These are phyloP conservation scores for Nipponia nippon DNA, from an alignment of 2,113 vertebrate species.

Conservation along the genomic window DNA sequence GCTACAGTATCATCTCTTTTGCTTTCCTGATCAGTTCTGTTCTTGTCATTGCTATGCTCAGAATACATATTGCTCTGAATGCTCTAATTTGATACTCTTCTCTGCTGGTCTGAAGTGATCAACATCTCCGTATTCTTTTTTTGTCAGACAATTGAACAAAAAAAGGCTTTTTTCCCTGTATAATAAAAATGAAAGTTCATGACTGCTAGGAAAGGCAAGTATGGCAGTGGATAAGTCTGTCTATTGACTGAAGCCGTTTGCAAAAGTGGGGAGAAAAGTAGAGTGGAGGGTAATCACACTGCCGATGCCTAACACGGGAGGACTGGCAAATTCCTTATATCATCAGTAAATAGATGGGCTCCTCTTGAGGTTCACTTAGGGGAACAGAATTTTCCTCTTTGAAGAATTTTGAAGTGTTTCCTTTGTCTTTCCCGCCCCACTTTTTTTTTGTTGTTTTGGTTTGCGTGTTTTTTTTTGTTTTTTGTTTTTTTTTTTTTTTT, in stretches of 20 bases:
- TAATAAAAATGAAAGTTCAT: not conserved
- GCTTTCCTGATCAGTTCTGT: not conserved
- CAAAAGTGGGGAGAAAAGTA: not conserved
- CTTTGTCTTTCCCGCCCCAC: not conserved
- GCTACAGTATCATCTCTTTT: not conserved
- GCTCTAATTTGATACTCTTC: not conserved
- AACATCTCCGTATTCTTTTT: not conserved
- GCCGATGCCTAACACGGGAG: not conserved
- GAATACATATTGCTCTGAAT: not conserved
- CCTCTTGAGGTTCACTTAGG: not conserved
- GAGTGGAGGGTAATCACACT: not conserved
- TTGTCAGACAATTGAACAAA: not conserved
- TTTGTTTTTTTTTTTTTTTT: not conserved
- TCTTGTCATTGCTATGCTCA: not conserved
- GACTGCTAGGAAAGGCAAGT: not conserved
- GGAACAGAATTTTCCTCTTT: not conserved
- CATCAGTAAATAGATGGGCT: not conserved
- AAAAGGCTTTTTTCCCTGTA: not conserved
- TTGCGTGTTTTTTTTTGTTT: not conserved
- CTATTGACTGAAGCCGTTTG: not conserved
- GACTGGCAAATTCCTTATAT: not conserved
- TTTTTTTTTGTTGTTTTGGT: not conserved
- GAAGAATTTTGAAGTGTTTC: not conserved
- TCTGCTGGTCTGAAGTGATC: not conserved
- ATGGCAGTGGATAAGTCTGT: not conserved